A percentile compares a stretch with the other conserved stretches of the same genome.
These are phyloP conservation scores for Noturus placidus DNA, from an alignment of 2,113 vertebrate species.

Conservation along the genomic window DNA sequence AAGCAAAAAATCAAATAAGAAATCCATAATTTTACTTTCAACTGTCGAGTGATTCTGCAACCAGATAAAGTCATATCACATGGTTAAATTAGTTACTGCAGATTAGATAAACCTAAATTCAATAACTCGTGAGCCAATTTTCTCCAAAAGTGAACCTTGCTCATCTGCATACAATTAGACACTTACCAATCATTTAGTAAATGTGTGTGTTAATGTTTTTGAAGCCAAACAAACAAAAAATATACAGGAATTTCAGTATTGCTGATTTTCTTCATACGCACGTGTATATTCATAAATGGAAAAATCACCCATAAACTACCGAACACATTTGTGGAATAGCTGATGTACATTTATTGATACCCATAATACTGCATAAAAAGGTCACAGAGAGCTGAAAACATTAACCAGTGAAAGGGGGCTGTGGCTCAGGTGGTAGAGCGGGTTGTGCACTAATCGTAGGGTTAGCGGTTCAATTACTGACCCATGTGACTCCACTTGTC, in stretches of 20 bases:
- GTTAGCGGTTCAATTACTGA: no score
- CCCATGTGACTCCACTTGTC: no score
- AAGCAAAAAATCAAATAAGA: background rate
- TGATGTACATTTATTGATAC: background rate
- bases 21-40: background rate
- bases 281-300: background rate
- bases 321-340: background rate
- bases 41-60: background rate
- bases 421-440: no score
- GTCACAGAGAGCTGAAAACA: background rate
- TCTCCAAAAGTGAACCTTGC: background rate
- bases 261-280: background rate
- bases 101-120: background rate
- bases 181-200: background rate
- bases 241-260: background rate
- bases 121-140: background rate
- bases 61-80: background rate
- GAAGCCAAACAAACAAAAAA: no score
- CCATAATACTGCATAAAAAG: background rate
- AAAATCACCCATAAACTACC: background rate
- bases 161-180: no score
- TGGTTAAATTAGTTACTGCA: background rate
- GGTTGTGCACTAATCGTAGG: no score
- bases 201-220: no score
- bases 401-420: background rate